Evolutionary conservation across 64 coral and sea anemone genomes (phyloP).

Genomic region (Montipora capricornis): DNA sequence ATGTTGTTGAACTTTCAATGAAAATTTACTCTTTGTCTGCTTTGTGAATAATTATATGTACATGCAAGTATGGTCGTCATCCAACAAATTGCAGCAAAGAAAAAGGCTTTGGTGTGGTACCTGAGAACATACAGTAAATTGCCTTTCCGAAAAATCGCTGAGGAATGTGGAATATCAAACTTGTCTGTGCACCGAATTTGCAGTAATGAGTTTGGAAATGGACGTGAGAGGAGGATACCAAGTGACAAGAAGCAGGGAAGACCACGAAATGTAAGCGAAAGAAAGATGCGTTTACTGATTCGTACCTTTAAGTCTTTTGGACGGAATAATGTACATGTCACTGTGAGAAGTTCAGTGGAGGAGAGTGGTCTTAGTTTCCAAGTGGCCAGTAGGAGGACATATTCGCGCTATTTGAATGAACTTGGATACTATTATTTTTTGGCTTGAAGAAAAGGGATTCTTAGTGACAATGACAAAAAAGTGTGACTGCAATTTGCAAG

Average conservation of each 20-base stretch:
- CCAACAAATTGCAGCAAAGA: neutral
- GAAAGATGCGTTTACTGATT: neutral
- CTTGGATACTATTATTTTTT: conserved; percentile 27
- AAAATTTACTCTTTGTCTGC: too few relatives aligned
- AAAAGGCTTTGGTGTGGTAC: neutral
- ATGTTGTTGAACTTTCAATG: too few relatives aligned
- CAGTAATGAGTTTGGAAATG: neutral
- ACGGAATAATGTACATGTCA: conserved; percentile 10
- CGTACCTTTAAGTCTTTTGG: neutral
- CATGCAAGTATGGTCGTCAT: neutral
- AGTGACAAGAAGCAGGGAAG: neutral
- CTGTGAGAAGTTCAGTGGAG: conserved; percentile 21
- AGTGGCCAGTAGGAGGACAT: conserved; percentile 53
- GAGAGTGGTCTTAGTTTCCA: conserved; percentile 28
- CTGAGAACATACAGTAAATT: neutral
- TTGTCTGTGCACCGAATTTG: neutral
- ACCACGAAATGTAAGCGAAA: neutral
- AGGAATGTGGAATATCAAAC: conserved; percentile 19
- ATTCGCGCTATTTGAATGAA: conserved; percentile 47
- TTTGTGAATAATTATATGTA: too few relatives aligned
- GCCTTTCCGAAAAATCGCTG: neutral
- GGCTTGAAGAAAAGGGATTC: conserved; percentile 53
- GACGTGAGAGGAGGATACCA: neutral
- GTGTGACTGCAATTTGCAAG: conserved; percentile 18
- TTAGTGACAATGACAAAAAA: conserved; percentile 47